phyloP scores from a whole-genome alignment of 2,797 vertebrate species.

The Delichon dasypus region DNA sequence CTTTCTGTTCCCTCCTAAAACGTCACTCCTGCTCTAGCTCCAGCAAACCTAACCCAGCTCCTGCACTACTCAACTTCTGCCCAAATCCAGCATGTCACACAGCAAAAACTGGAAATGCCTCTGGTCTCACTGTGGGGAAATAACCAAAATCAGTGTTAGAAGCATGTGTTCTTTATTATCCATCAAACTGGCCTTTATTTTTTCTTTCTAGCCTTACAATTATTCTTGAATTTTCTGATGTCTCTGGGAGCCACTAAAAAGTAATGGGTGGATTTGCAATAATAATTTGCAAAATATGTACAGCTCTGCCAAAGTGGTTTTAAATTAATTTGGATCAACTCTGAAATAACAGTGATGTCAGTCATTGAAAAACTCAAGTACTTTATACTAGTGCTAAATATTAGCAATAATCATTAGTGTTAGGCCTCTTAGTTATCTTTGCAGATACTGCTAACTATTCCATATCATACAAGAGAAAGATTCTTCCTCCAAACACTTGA shows the following conservation, averaged over 20 bases:
- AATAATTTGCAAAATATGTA: not conserved
- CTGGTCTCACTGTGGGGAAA: not conserved
- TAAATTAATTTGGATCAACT: not conserved
- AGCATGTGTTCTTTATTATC: not conserved
- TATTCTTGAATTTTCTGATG: not conserved
- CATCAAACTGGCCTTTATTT: not conserved
- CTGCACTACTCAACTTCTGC: not conserved
- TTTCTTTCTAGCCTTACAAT: not conserved
- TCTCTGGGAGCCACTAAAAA: not conserved
- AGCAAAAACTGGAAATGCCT: not conserved
- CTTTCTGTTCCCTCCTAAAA: slow-evolving; percentile 19
- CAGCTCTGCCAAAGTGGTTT: not conserved
- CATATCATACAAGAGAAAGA: not conserved
- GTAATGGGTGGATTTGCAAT: not conserved
- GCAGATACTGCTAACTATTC: not conserved
- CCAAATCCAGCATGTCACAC: not conserved
- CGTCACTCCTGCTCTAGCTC: not conserved
- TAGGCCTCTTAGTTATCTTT: not conserved
- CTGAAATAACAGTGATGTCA: not conserved
- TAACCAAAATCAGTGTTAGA: not conserved
- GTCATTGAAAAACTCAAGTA: not conserved
- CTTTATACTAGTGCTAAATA: not conserved
- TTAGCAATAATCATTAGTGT: not conserved
- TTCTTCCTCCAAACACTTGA: not conserved
- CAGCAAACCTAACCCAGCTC: not conserved